These are phyloP conservation scores for Drosophila koepferae DNA, from an alignment of 2,888 invertebrate species.

Conservation along the genomic window DNA sequence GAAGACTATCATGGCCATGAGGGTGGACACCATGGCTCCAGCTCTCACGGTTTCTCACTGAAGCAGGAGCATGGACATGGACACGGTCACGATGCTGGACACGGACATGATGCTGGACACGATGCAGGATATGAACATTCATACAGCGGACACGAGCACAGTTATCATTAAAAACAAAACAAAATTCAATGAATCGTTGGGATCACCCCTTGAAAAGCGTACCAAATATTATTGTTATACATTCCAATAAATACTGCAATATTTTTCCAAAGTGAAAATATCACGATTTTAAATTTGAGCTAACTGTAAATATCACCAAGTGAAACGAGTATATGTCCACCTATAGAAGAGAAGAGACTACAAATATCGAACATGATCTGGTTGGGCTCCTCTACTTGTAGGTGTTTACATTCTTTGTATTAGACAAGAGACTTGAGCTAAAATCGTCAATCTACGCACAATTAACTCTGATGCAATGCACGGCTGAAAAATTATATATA, in stretches of 20 bases:
- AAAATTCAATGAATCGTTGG: slow-evolving; percentile 19
- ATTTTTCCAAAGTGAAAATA: slow-evolving; percentile 57
- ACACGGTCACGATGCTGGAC: slow-evolving; percentile 28
- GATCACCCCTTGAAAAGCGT: slow-evolving; percentile 31
- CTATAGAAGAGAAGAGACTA: no score
- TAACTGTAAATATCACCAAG: not conserved
- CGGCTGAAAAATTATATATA: no score
- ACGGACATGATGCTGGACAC: slow-evolving; percentile 26
- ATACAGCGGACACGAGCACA: slow-evolving; percentile 50
- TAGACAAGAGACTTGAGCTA: no score
- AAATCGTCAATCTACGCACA: no score
- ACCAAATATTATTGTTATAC: slow-evolving; percentile 69
- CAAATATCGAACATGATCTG: no score
- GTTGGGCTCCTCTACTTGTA: no score
- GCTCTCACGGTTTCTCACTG: slow-evolving; percentile 63
- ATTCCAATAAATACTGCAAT: slow-evolving; percentile 58
- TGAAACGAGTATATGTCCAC: not conserved
- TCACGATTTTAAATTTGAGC: not conserved
- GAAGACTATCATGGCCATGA: slow-evolving; percentile 45
- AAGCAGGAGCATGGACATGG: slow-evolving; percentile 71
- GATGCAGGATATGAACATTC: slow-evolving; percentile 42
- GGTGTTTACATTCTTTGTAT: no score
- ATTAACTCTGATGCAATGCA: no score
- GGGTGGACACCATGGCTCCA: slow-evolving; percentile 50
- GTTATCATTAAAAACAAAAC: slow-evolving; percentile 46